Evolutionary conservation across 2,113 vertebrate species (phyloP), one percentile per base, ranked within the genome.

Genomic region (Microcebus tavaratra): DNA sequence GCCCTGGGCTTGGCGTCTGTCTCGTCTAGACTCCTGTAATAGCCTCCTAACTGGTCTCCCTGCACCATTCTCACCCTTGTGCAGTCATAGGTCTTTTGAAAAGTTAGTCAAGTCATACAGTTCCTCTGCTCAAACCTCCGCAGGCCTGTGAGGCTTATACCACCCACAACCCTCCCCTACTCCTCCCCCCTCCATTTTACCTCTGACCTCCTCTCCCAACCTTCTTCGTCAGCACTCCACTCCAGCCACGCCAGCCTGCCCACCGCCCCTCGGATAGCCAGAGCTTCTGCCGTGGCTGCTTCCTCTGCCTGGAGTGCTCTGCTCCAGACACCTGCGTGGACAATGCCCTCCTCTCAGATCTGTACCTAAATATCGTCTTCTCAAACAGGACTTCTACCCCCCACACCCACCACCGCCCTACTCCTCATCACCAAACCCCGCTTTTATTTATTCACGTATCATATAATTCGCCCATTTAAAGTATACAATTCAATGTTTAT

Each of bases 121-220:
- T 34, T 81, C 18, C 73, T 94, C 65, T 59, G 8, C 8, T 68
- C 23, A 45, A 59, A 27, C 72, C 23, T 83, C 42, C 80, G 39
- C 29, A 25, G 31, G 17, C 25, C 73, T 11, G 6, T 8, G 31
- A 72, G 15, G 59, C 29, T 83, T 85, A 36, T 1, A n/a, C 31
- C 8, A 45, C 17, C 25, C 11, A 6, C 27, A 14, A 2, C 2
- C 36, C 2, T 45, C 50, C 34, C n/a, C 36, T 1, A 9, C 8
- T 23, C 53, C 45, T 29, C 39, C 45, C 42, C 42, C 31, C 18
- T 73, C 39, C 8, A 1, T 29, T 83, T 88, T 15, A 23, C 23
- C n/a, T 81, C 59, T 57, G 73, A 50, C 53, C 73, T 80, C 53
- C 18, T 39, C 39, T 61, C 34, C 3, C 11, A 39, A 5, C 15